These are phyloP conservation scores for Drosophila nebulosa DNA, from an alignment of 1,140 invertebrate species.

Conservation along the genomic window DNA sequence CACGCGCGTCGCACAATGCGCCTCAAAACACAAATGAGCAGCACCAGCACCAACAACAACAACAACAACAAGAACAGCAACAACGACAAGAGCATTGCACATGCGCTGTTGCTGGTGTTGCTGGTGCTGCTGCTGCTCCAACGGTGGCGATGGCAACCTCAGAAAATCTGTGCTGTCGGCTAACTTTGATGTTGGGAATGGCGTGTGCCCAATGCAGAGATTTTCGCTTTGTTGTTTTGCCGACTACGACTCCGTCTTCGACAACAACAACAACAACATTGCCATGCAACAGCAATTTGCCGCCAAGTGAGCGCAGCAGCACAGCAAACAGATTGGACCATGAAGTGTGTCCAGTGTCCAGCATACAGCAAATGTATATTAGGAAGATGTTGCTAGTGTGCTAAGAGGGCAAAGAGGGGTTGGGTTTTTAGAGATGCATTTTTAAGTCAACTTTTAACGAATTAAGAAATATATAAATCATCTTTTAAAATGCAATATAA, in stretches of 20 bases:
- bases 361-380: background rate
- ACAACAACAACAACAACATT: conserved; percentile 35
- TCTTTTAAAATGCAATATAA: too few species aligned
- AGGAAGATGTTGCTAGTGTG: conserved; percentile 6
- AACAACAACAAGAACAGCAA: background rate
- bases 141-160: conserved; percentile 77
- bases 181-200: conserved; percentile 80
- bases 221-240: conserved; percentile 78
- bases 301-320: conserved; percentile 53
- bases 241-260: conserved; percentile 59
- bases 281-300: conserved; percentile 76
- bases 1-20: conserved; percentile 76
- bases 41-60: conserved; percentile 25
- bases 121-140: conserved; percentile 57
- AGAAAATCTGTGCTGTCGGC: conserved; percentile 79
- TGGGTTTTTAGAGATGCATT: too few species aligned
- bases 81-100: conserved; percentile 24
- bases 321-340: conserved; percentile 5
- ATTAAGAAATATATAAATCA: too few species aligned
- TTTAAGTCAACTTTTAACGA: too few species aligned
- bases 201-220: conserved; percentile 81
- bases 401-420: too few species aligned
- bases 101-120: too few species aligned
- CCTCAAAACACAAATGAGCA: conserved; percentile 78
- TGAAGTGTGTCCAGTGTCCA: conserved; percentile 9